Evolutionary conservation across 2,888 invertebrate genomes (phyloP).

Genomic region (Gymnocheta viridis): DNA sequence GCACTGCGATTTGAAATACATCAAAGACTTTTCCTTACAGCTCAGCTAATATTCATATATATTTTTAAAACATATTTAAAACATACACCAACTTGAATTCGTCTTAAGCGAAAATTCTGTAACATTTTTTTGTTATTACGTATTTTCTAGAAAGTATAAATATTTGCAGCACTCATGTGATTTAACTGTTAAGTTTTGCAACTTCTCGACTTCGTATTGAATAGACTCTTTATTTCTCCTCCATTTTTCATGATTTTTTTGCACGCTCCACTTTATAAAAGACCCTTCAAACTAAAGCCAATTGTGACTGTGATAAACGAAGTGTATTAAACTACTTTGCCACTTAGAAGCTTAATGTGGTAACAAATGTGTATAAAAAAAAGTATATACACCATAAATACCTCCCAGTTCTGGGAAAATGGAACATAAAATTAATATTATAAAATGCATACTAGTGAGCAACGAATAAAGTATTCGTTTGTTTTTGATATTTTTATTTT

Average conservation of each 20-base stretch:
- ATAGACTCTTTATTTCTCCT: background rate
- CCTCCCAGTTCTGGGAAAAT: background rate
- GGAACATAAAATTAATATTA: background rate
- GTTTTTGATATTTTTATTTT: too few species aligned
- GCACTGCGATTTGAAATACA: background rate
- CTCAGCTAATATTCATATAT: background rate
- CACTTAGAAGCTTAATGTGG: constrained; percentile 37
- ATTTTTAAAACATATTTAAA: background rate
- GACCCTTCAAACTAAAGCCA: constrained; percentile 37
- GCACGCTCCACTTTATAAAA: background rate
- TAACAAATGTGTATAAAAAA: background rate
- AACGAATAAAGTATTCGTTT: too few species aligned
- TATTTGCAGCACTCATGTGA: background rate
- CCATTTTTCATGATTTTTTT: background rate
- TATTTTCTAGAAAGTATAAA: background rate
- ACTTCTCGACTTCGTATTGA: background rate
- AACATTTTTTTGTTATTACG: background rate
- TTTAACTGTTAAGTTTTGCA: background rate
- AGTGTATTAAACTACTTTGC: constrained; percentile 41
- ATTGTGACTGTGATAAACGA: constrained; percentile 36
- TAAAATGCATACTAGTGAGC: too few species aligned
- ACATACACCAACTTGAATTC: background rate
- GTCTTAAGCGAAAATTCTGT: background rate
- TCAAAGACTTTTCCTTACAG: background rate
- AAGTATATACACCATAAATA: background rate